These are phyloP conservation scores for Penaeus vannamei DNA, from an alignment of 1,140 invertebrate species.

Conservation along the genomic window DNA sequence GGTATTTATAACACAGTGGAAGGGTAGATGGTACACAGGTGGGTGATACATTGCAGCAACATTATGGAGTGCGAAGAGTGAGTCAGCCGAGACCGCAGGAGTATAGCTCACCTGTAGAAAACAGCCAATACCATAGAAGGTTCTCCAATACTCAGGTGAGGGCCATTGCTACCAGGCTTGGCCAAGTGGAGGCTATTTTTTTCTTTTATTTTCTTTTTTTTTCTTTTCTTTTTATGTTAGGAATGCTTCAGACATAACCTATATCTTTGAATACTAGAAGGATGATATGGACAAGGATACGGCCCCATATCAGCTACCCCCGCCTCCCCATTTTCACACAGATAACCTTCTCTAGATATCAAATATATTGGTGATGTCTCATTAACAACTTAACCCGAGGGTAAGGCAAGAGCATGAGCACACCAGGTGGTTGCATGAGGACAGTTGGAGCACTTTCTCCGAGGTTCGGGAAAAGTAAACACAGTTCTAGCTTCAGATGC, in stretches of 20 bases:
- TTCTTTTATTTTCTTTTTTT: background rate
- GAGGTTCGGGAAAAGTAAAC: too few relatives aligned
- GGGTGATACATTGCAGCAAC: conserved; percentile 49
- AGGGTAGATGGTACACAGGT: background rate
- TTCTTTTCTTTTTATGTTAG: background rate
- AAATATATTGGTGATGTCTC: too few relatives aligned
- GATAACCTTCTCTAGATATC: background rate
- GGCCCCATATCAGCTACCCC: background rate
- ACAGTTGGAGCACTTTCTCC: too few relatives aligned
- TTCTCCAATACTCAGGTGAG: conserved; percentile 50
- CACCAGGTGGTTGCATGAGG: too few relatives aligned
- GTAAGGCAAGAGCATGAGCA: too few relatives aligned
- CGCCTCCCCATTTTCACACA: conserved; percentile 5
- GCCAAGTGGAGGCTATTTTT: conserved; percentile 27
- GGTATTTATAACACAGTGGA: background rate
- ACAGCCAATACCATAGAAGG: conserved; percentile 47
- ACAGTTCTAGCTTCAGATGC: too few relatives aligned
- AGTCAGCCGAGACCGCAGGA: conserved; percentile 45
- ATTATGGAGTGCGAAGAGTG: conserved; percentile 46
- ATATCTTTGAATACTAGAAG: too few relatives aligned
- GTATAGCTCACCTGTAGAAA: conserved; percentile 37
- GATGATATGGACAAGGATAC: background rate
- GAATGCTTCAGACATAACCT: too few relatives aligned
- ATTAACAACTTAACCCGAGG: too few relatives aligned
- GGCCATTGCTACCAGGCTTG: conserved; percentile 19